Evolutionary conservation across 2,888 invertebrate species (phyloP).

Genomic region (Agrochola litura): DNA sequence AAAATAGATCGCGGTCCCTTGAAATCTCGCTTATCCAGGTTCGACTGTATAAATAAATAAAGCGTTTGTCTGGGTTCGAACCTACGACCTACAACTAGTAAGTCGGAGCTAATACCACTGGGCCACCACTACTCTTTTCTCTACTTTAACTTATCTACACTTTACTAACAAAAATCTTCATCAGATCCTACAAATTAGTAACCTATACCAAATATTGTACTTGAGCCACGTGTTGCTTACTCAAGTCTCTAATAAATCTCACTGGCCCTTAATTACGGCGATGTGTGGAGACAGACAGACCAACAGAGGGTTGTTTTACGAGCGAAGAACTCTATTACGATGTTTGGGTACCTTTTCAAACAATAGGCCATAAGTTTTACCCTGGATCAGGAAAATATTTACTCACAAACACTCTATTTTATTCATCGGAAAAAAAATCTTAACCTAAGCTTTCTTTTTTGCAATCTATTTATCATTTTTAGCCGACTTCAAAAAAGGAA

Average conservation of each 20-base stretch:
- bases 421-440: neutral
- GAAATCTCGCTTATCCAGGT: no score
- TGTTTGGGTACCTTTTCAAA: conserved; percentile 83
- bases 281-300: conserved; percentile 56
- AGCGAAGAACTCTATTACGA: conserved; percentile 80
- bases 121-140: no score
- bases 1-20: no score
- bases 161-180: conserved; percentile 5
- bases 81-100: no score
- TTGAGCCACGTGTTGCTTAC: conserved; percentile 62
- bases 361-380: conserved; percentile 70
- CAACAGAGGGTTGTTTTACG: conserved; percentile 76
- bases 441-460: neutral
- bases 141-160: no score
- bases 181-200: conserved; percentile 6
- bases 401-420: conserved; percentile 60
- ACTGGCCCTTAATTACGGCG: conserved; percentile 75
- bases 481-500: no score
- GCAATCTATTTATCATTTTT: neutral
- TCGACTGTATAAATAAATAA: no score
- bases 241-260: conserved; percentile 76
- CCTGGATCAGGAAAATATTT: conserved; percentile 67
- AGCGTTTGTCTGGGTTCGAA: no score
- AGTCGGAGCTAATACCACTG: no score
- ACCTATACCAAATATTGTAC: conserved; percentile 20